These are phyloP conservation scores for Pelosia muscerda DNA, from an alignment of 2,888 invertebrate genomes.

Conservation along the genomic window DNA sequence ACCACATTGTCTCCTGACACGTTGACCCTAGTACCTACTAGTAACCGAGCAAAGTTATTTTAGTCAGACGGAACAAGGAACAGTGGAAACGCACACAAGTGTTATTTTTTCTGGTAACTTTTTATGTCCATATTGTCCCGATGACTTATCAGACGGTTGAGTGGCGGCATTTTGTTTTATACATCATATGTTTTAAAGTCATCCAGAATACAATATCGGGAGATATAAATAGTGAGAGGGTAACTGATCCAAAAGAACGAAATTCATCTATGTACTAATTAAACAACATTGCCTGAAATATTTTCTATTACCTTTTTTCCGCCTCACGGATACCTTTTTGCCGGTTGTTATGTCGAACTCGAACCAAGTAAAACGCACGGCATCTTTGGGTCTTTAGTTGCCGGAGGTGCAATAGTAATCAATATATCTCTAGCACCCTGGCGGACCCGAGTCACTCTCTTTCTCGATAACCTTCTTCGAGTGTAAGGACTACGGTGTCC, in stretches of 20 bases:
- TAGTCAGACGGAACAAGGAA: not conserved
- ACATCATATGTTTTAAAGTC: slow-evolving; percentile 35
- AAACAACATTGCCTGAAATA: too few species aligned
- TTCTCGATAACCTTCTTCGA: too few species aligned
- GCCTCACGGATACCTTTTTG: too few species aligned
- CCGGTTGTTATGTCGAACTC: too few species aligned
- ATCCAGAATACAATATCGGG: not conserved
- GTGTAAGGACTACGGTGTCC: too few species aligned
- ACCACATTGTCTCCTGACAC: not conserved
- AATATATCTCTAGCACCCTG: too few species aligned
- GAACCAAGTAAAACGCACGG: too few species aligned
- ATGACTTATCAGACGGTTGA: slow-evolving; percentile 67
- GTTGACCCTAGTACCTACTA: not conserved
- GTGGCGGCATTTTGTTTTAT: slow-evolving; percentile 64
- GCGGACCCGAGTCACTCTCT: too few species aligned
- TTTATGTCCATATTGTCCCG: slow-evolving; percentile 72
- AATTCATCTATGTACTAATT: not conserved
- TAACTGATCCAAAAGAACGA: slow-evolving; percentile 6
- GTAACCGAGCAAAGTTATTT: not conserved
- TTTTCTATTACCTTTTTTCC: too few species aligned
- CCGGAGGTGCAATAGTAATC: too few species aligned
- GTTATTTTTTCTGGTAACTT: slow-evolving; percentile 63
- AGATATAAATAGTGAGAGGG: slow-evolving; percentile 9
- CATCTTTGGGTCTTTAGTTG: too few species aligned
- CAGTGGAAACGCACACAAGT: slow-evolving; percentile 59